Evolutionary conservation across 2,113 vertebrate genomes (phyloP), one percentile per base, ranked within the genome.

Genomic region (Meles meles): DNA sequence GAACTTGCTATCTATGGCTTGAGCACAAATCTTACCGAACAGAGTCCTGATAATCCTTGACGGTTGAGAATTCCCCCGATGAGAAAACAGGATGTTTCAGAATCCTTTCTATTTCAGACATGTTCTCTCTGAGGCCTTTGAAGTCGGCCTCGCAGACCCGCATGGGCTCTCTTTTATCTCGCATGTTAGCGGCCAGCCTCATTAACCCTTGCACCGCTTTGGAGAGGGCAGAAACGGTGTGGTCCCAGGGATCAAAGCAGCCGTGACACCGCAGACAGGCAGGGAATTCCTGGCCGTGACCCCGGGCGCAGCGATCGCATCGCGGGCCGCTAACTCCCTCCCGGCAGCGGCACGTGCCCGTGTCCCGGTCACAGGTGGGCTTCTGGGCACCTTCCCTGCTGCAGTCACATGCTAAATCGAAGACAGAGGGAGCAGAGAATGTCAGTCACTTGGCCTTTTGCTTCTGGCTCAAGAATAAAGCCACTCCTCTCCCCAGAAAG

Each of bases 361-460:
- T 99, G 97, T 98, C 98, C 93, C 98, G 95, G 98, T 99, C 99
- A 97, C 99, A 99, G 12, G 86, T 88, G 4, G 99, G 99, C 4
- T 90, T 98, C 89, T 95, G 71, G 2, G 99, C 99, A 90, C 99
- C 99, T 80, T 99, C 98, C 21, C 94, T 61, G 93, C 99, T 98
- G 98, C 99, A 99, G 95, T 99, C 93, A n/a, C 99, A 99, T 0
- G 98, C 99, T 99, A 94, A 27, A 97, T 65, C 20, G 94, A 86
- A 93, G 81, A 84, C 96, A 93, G 18, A 94, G 77, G 65, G 47
- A 74, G 18, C 55, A 86, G 72, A 97, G 63, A 81, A 55, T 6
- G 85, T 95, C 67, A 86, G 86, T 93, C 59, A 57, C 21, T 6
- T 42, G 42, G 34, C 37, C 25, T 79, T 85, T 91, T n/a, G 72